A percentile compares a stretch with the other conserved stretches of the same genome.
Evolutionary conservation across 2,113 vertebrate species (phyloP).

Genomic region (Clinocottus analis): DNA sequence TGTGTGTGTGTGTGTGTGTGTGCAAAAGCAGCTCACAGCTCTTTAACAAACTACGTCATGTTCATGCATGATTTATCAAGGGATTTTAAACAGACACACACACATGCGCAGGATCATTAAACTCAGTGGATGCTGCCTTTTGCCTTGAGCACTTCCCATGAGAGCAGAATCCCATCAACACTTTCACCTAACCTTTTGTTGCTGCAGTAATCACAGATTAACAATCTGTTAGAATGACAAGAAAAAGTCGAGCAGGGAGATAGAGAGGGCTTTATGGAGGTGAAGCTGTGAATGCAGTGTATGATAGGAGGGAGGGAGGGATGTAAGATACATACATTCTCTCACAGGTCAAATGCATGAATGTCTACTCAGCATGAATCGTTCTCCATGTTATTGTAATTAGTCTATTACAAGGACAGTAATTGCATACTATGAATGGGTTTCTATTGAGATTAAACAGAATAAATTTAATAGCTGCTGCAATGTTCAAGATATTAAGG

Average conservation of each 20-base stretch:
- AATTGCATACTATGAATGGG: conserved; percentile 52
- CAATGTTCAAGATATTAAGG: conserved; percentile 19
- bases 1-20: background rate
- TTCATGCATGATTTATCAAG: conserved; percentile 63
- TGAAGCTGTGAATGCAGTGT: conserved; percentile 25
- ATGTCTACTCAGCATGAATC: conserved; percentile 58
- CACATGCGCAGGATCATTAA: conserved; percentile 57
- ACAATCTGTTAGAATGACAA: conserved; percentile 67
- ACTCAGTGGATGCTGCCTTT: conserved; percentile 57
- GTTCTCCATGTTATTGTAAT: conserved; percentile 65
- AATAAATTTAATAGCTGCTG: conserved; percentile 40
- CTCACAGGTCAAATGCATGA: conserved; percentile 57
- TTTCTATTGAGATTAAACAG: conserved; percentile 39
- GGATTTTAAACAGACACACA: conserved; percentile 60
- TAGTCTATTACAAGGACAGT: conserved; percentile 60
- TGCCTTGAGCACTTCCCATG: conserved; percentile 67
- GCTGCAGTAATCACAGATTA: conserved; percentile 71
- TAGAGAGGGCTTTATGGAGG: conserved; percentile 2
- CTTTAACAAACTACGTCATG: conserved; percentile 61
- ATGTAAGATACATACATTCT: conserved; percentile 1
- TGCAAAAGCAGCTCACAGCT: conserved; percentile 35
- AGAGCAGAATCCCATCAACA: conserved; percentile 72
- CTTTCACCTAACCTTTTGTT: conserved; percentile 72
- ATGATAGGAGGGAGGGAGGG: conserved; percentile 6
- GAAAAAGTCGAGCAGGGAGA: conserved; percentile 29